phyloP scores from a whole-genome alignment of 2,113 vertebrate genomes.

The Oreocharis arfaki region DNA sequence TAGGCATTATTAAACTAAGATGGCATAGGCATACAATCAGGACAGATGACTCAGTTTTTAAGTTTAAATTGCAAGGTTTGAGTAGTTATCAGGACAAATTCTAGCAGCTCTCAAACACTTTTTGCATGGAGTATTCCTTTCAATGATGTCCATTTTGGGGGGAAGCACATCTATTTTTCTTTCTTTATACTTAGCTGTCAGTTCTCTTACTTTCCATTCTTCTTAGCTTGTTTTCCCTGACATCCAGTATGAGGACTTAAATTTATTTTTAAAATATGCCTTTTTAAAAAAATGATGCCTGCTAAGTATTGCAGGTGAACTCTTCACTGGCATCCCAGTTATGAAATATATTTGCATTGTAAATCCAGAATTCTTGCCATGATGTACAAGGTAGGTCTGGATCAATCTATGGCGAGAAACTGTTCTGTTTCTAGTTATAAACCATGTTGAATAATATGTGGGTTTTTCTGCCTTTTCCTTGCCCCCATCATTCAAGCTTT shows the following conservation, averaged over 20 bases:
- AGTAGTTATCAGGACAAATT: not conserved
- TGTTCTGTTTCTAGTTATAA: not conserved
- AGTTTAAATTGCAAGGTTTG: not conserved
- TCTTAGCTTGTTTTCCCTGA: not conserved
- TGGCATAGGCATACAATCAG: not conserved
- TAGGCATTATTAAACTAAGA: not conserved
- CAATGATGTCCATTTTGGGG: not conserved
- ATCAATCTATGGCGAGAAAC: not conserved
- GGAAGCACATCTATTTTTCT: not conserved
- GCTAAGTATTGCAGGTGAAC: not conserved
- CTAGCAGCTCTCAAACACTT: not conserved
- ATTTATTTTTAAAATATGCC: not conserved
- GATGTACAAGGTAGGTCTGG: not conserved
- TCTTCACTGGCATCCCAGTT: not conserved
- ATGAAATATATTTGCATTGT: not conserved
- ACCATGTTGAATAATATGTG: not conserved
- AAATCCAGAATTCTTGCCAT: not conserved
- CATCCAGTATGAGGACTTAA: not conserved
- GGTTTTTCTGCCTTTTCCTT: not conserved
- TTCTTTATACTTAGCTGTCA: not conserved
- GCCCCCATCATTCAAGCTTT: not conserved
- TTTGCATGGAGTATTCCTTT: not conserved
- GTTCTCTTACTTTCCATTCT: not conserved
- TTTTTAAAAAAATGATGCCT: not conserved
- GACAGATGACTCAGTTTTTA: not conserved